Evolutionary conservation across 2,113 vertebrate genomes (phyloP).

Genomic region (Oplegnathus fasciatus): DNA sequence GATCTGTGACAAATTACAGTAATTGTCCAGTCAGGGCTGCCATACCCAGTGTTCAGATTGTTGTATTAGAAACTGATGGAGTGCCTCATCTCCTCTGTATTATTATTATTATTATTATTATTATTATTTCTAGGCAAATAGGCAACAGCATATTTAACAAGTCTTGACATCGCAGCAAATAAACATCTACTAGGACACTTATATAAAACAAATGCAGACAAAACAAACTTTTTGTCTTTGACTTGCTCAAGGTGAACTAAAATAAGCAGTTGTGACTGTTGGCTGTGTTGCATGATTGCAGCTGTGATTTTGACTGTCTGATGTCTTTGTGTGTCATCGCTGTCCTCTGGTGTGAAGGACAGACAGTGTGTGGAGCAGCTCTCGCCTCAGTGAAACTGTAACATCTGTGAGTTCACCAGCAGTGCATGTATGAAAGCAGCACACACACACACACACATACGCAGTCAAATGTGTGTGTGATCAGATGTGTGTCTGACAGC

Average conservation of each 20-base stretch:
- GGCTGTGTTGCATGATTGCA: background rate
- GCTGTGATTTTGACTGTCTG: background rate
- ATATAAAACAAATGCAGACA: background rate
- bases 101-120: background rate
- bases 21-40: conserved; percentile 1
- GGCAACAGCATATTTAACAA: background rate
- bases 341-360: conserved; percentile 30
- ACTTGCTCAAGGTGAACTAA: background rate
- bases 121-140: background rate
- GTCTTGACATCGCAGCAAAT: background rate
- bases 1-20: background rate
- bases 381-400: background rate
- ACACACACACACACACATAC: conserved; percentile 2
- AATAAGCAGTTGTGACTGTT: background rate
- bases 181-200: background rate
- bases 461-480: background rate
- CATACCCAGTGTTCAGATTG: background rate
- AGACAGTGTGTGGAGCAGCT: background rate
- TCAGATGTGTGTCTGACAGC: background rate
- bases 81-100: background rate
- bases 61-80: background rate
- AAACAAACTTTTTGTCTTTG: background rate
- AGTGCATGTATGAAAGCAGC: background rate
- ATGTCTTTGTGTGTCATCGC: background rate
- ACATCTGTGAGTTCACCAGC: conserved; percentile 12